Conservation (phyloP, 2,113 vertebrate species). For the Rattus norvegicus region DNA sequence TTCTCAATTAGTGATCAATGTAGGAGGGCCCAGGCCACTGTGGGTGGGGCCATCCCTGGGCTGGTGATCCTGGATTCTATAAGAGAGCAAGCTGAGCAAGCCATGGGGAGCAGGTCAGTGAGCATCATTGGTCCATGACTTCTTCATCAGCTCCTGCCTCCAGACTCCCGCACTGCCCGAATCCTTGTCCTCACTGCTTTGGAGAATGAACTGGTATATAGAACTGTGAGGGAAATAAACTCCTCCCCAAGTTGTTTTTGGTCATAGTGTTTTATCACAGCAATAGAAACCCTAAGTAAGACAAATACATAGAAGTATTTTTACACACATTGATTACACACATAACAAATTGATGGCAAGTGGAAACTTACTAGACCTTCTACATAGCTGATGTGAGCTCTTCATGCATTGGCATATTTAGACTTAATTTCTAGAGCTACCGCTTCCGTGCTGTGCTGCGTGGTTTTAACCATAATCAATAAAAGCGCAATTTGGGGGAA, state of each 20-base stretch:
- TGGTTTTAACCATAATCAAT: conserved; percentile 29
- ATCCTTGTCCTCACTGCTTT: neutral
- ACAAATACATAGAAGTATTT: neutral
- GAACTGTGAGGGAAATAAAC: neutral
- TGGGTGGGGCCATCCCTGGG: neutral
- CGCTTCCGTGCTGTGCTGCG: neutral
- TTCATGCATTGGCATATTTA: neutral
- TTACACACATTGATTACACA: neutral
- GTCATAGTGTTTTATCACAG: neutral
- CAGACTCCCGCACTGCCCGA: neutral
- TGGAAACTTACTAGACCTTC: neutral
- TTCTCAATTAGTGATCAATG: neutral
- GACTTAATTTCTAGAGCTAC: neutral
- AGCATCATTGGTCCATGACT: neutral
- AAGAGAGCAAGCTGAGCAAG: neutral
- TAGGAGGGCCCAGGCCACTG: neutral
- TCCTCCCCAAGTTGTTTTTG: neutral
- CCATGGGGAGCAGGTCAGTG: neutral
- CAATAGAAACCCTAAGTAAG: neutral
- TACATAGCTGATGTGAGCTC: neutral
- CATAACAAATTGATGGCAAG: neutral
- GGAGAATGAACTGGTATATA: neutral
- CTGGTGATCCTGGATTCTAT: neutral
- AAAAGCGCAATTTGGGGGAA: neutral
- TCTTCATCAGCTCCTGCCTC: neutral